These are phyloP conservation scores for Larimichthys crocea DNA, from an alignment of 2,113 vertebrate genomes.

Conservation along the genomic window DNA sequence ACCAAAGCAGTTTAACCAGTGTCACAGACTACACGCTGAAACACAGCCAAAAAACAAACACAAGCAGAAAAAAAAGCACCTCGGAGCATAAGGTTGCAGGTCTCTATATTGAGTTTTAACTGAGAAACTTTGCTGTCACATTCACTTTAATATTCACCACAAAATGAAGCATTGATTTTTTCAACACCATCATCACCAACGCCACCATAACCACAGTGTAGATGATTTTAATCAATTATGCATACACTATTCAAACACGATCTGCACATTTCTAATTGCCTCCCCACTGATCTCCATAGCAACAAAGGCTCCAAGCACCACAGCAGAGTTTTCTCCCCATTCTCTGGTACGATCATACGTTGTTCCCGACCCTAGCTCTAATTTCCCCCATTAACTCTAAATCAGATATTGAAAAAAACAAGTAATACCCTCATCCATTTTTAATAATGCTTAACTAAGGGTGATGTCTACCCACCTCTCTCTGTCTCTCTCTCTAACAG, in stretches of 20 bases:
- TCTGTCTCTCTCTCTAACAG: neutral
- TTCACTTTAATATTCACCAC: conserved; percentile 16
- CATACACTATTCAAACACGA: conserved; percentile 67
- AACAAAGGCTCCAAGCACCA: conserved; percentile 68
- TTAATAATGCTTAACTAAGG: conserved; percentile 71
- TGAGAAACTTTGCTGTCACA: conserved; percentile 10
- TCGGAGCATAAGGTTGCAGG: conserved; percentile 1
- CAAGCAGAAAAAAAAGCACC: neutral
- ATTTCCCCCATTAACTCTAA: conserved; percentile 74
- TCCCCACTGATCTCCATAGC: conserved; percentile 77
- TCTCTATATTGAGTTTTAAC: neutral
- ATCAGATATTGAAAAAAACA: conserved; percentile 72
- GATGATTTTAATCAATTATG: conserved; percentile 75
- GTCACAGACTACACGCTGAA: neutral
- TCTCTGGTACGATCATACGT: conserved; percentile 52
- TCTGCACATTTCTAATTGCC: conserved; percentile 71
- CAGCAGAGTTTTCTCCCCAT: conserved; percentile 26
- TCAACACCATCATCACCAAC: conserved; percentile 13
- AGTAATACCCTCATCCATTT: conserved; percentile 71
- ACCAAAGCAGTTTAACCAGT: conserved; percentile 6
- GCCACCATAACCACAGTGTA: conserved; percentile 32
- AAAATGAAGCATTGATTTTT: conserved; percentile 56
- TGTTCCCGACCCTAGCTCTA: conserved; percentile 32
- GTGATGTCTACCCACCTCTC: conserved; percentile 9
- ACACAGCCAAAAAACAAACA: neutral